Conservation (phyloP, 2,888 invertebrate genomes). For the Anticlea derivata region DNA sequence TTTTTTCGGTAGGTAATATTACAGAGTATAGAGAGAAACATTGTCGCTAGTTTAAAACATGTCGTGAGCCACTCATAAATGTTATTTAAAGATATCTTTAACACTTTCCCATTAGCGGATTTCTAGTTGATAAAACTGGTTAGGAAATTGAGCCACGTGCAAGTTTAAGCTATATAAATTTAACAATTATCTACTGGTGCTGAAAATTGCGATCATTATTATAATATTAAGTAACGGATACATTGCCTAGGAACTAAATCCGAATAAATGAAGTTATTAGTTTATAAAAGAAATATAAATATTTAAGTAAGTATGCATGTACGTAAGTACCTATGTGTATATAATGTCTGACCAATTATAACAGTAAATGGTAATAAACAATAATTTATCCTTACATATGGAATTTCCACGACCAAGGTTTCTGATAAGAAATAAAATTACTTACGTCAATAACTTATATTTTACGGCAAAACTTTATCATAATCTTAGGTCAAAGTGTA, state of each 20-base stretch:
- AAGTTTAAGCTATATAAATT: background rate
- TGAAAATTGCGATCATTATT: background rate
- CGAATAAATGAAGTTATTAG: too few relatives aligned
- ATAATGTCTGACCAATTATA: too few relatives aligned
- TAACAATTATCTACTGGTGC: background rate
- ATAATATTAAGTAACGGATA: too few relatives aligned
- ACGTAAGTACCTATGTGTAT: too few relatives aligned
- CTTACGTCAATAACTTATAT: too few relatives aligned
- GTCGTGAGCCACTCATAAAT: slow-evolving; percentile 14
- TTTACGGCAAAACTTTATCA: background rate
- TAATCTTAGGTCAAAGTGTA: slow-evolving; percentile 8
- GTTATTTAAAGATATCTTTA: slow-evolving; percentile 35
- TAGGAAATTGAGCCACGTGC: background rate
- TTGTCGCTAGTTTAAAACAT: background rate
- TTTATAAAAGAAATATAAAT: too few relatives aligned
- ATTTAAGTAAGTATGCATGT: too few relatives aligned
- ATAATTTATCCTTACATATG: background rate
- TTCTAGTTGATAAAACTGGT: slow-evolving; percentile 42
- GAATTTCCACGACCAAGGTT: background rate
- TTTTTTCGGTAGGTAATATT: too few relatives aligned
- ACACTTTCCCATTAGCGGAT: slow-evolving; percentile 34
- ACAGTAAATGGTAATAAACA: too few relatives aligned
- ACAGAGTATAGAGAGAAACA: background rate
- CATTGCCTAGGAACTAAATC: too few relatives aligned
- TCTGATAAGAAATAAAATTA: background rate